Evolutionary conservation across 2,113 vertebrate genomes (phyloP).

Genomic region (Monopterus albus): DNA sequence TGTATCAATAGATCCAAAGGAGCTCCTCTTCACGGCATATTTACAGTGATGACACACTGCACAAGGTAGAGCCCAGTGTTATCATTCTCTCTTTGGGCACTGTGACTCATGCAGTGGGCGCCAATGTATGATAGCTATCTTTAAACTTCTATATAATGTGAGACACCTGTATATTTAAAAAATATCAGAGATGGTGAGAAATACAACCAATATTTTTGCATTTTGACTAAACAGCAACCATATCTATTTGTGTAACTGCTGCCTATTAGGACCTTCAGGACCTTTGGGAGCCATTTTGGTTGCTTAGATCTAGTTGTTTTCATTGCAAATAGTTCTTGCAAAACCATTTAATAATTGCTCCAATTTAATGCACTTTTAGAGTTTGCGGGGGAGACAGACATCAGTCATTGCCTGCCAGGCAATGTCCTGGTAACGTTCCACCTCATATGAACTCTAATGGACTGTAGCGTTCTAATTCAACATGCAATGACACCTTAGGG

Average conservation of each 20-base stretch:
- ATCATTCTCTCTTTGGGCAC: conserved; percentile 59
- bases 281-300: conserved; percentile 35
- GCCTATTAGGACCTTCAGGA: conserved; percentile 4
- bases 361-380: conserved; percentile 64
- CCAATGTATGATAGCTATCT: conserved; percentile 61
- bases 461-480: conserved; percentile 64
- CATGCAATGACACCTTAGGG: conserved; percentile 59
- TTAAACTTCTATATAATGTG: conserved; percentile 55
- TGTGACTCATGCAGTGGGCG: conserved; percentile 71
- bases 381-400: conserved; percentile 53
- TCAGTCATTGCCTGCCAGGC: conserved; percentile 62
- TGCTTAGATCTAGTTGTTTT: conserved; percentile 43
- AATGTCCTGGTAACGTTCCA: conserved; percentile 69
- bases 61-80: conserved; percentile 58
- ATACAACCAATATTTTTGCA: conserved; percentile 19
- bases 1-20: conserved; percentile 60
- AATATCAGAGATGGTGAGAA: conserved; percentile 19
- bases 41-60: conserved; percentile 60
- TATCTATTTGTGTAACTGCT: conserved; percentile 1
- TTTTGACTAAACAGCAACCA: conserved; percentile 17
- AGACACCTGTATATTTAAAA: conserved; percentile 50
- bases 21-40: conserved; percentile 62
- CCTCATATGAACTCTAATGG: conserved; percentile 71
- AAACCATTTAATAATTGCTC: conserved; percentile 50
- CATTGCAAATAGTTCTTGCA: conserved; percentile 15